Percentiles rank a stretch among this genome's conserved stretches.
phyloP scores from a whole-genome alignment of 2,113 vertebrate genomes.

The Percopsis transmontana region DNA sequence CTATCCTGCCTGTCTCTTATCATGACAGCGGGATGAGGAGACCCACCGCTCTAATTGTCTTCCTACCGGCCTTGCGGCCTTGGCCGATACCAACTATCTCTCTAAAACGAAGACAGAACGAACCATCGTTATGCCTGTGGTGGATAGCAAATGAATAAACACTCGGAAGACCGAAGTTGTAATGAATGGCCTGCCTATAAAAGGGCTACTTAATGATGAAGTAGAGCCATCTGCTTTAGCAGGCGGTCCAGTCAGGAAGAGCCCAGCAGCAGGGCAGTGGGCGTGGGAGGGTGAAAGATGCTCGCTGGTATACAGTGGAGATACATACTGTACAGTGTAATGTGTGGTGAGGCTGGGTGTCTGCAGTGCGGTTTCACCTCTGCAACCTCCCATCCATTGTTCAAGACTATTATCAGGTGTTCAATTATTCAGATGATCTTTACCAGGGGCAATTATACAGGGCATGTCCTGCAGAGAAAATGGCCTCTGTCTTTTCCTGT shows the following conservation, averaged over 20 bases:
- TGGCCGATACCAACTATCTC: slow-evolving; percentile 10
- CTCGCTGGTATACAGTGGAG: slow-evolving; percentile 19
- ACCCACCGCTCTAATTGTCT: not conserved
- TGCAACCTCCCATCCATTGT: slow-evolving; percentile 77
- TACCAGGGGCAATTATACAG: slow-evolving; percentile 78
- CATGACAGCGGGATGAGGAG: not conserved
- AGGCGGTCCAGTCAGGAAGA: slow-evolving; percentile 37
- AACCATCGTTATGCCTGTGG: slow-evolving; percentile 54
- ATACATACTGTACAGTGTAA: slow-evolving; percentile 54
- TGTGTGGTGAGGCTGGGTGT: slow-evolving; percentile 71
- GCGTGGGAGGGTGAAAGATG: slow-evolving; percentile 31
- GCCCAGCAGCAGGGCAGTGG: slow-evolving; percentile 17
- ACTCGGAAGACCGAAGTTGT: slow-evolving; percentile 48
- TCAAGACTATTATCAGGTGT: slow-evolving; percentile 76
- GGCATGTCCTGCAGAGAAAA: slow-evolving; percentile 76
- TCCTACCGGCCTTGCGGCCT: slow-evolving; percentile 19
- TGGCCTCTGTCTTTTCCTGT: slow-evolving; percentile 72
- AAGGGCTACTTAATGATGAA: slow-evolving; percentile 68
- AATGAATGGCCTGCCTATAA: slow-evolving; percentile 69
- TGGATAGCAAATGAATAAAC: slow-evolving; percentile 66
- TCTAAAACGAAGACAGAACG: slow-evolving; percentile 19
- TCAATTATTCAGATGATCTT: slow-evolving; percentile 83
- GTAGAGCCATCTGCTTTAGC: slow-evolving; percentile 63
- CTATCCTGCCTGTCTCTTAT: not conserved
- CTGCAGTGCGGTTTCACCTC: slow-evolving; percentile 78